These are phyloP conservation scores for Harpalus rubripes DNA, from an alignment of 2,888 invertebrate species.

Conservation along the genomic window DNA sequence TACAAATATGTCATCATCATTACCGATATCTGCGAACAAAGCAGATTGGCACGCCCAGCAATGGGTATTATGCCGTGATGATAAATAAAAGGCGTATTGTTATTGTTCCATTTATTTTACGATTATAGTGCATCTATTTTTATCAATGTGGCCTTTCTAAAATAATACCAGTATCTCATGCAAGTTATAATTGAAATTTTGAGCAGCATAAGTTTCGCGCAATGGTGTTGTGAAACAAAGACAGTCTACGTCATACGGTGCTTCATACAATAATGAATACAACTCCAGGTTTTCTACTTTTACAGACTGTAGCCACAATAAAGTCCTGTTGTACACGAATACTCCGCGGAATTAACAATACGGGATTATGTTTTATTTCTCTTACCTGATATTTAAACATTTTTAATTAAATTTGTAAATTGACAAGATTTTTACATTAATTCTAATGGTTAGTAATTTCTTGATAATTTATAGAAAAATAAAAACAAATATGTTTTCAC, in stretches of 20 bases:
- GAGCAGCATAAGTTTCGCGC: neutral
- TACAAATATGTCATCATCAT: too few relatives aligned
- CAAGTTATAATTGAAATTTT: constrained; percentile 7
- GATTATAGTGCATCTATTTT: too few relatives aligned
- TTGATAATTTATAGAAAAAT: too few relatives aligned
- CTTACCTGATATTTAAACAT: neutral
- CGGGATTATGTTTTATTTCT: neutral
- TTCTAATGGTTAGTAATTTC: too few relatives aligned
- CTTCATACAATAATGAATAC: constrained; percentile 6
- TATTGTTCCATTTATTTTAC: too few relatives aligned
- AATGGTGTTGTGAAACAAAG: neutral
- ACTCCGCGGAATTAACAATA: neutral
- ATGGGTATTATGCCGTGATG: too few relatives aligned
- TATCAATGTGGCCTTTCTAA: too few relatives aligned
- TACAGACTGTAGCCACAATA: neutral
- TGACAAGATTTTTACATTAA: neutral
- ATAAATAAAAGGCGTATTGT: too few relatives aligned
- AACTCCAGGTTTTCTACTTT: neutral
- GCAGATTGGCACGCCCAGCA: too few relatives aligned
- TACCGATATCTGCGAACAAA: too few relatives aligned
- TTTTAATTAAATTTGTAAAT: neutral
- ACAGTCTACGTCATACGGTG: neutral
- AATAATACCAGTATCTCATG: neutral
- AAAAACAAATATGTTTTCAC: too few relatives aligned
- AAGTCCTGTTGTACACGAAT: neutral